Evolutionary conservation across 1,140 invertebrate species (phyloP).

Genomic region (Rhagoletis pomonella): DNA sequence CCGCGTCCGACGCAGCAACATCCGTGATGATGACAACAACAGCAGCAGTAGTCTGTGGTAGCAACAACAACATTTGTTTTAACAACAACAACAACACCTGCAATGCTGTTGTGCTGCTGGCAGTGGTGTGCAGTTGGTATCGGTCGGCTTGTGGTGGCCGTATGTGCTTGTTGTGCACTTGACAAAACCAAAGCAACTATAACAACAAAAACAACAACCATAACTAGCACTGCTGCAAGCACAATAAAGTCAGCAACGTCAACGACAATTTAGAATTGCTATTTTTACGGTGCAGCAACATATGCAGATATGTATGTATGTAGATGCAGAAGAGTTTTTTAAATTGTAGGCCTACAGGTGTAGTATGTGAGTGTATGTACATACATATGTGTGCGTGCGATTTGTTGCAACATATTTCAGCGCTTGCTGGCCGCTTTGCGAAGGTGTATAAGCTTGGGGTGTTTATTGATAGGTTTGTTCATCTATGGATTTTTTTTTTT

Average conservation of each 20-base stretch:
- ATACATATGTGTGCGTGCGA: too few species aligned
- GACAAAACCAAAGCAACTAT: background rate
- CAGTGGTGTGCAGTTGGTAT: too few species aligned
- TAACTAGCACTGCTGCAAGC: background rate
- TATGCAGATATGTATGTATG: background rate
- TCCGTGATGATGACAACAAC: background rate
- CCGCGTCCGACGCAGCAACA: slow-evolving; percentile 38
- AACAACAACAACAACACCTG: background rate
- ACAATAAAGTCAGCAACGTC: slow-evolving; percentile 25
- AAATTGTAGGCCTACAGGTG: too few species aligned
- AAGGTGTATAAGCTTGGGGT: too few species aligned
- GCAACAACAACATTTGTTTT: background rate
- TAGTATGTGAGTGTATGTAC: too few species aligned
- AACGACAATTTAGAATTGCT: background rate
- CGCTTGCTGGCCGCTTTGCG: too few species aligned
- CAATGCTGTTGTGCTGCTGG: too few species aligned
- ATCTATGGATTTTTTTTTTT: too few species aligned
- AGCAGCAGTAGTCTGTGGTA: background rate
- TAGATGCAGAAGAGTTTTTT: background rate
- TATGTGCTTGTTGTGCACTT: too few species aligned
- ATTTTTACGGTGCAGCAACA: background rate
- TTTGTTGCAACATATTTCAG: too few species aligned
- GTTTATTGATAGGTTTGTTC: too few species aligned
- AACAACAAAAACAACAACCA: background rate
- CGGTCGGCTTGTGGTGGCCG: too few species aligned